Evolutionary conservation across 1,140 invertebrate genomes (phyloP).

Genomic region (Drosophila grimshawi): DNA sequence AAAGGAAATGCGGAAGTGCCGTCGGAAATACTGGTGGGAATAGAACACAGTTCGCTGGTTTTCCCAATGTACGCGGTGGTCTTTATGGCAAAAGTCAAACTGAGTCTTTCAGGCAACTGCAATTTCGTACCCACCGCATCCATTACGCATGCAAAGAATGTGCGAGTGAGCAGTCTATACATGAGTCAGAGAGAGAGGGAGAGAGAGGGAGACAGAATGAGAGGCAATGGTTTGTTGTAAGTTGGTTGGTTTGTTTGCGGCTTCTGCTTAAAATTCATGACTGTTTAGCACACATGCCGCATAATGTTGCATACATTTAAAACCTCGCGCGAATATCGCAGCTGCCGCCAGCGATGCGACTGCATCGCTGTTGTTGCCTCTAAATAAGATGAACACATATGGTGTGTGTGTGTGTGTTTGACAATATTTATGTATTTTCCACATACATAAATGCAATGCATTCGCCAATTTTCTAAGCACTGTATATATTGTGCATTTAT

Average conservation of each 20-base stretch:
- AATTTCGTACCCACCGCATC: conserved; percentile 50
- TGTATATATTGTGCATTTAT: conserved; percentile 59
- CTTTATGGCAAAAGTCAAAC: conserved; percentile 48
- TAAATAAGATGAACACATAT: conserved; percentile 71
- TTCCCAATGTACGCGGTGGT: conserved; percentile 45
- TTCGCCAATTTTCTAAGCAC: conserved; percentile 31
- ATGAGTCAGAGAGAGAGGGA: conserved; percentile 6
- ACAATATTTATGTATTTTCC: conserved; percentile 71
- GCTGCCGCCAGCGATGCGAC: conserved; percentile 49
- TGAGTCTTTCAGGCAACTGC: conserved; percentile 39
- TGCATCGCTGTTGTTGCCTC: conserved; percentile 44
- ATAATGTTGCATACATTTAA: conserved; percentile 79
- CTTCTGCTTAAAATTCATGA: conserved; percentile 80
- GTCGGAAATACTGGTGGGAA: conserved; percentile 39
- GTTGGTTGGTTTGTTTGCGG: conserved; percentile 32
- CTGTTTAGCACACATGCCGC: conserved; percentile 81
- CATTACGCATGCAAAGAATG: conserved; percentile 81
- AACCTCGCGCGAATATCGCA: conserved; percentile 37
- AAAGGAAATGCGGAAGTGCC: conserved; percentile 64
- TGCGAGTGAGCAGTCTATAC: conserved; percentile 6
- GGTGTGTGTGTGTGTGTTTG: conserved; percentile 21
- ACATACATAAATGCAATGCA: conserved; percentile 58
- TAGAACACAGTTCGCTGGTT: conserved; percentile 37
- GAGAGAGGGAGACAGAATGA: neutral
- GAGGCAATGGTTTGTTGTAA: neutral